Conservation (phyloP, 2,888 invertebrate species). For the Acanthosepion lycidas region DNA sequence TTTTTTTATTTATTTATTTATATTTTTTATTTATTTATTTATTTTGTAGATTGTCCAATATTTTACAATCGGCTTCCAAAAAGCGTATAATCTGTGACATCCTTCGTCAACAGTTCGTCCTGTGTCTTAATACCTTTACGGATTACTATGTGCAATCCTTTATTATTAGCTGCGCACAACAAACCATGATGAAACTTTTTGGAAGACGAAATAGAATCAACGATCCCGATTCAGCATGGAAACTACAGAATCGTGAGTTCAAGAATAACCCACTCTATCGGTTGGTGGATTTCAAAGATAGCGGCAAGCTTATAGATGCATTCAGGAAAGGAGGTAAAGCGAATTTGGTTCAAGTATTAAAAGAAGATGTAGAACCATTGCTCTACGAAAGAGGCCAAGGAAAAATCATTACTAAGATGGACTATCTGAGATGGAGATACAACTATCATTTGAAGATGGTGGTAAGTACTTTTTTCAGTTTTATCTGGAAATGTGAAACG, state of each 20-base stretch:
- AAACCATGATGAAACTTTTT: neutral
- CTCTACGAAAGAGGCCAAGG: conserved; percentile 72
- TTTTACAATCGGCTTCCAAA: neutral
- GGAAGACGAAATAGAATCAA: neutral
- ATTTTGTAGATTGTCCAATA: neutral
- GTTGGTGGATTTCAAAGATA: conserved; percentile 68
- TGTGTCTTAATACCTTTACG: neutral
- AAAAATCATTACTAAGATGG: conserved; percentile 59
- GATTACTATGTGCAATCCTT: neutral
- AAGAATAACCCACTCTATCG: conserved; percentile 70
- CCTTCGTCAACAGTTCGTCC: neutral
- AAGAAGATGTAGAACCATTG: conserved; percentile 64
- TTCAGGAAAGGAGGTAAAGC: conserved; percentile 65
- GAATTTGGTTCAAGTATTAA: conserved; percentile 64
- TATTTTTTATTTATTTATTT: neutral
- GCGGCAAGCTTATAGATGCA: conserved; percentile 65
- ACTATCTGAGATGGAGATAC: conserved; percentile 81
- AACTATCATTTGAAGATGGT: conserved; percentile 80
- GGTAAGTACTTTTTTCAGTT: conserved; percentile 55
- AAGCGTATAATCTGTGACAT: neutral
- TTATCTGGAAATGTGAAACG: neutral
- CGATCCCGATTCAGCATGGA: conserved; percentile 71
- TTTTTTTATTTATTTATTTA: neutral
- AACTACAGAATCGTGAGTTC: conserved; percentile 70
- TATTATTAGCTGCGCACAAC: neutral